These are phyloP conservation scores for Paraescarpia echinospica DNA, from an alignment of 1,140 invertebrate species.

Conservation along the genomic window DNA sequence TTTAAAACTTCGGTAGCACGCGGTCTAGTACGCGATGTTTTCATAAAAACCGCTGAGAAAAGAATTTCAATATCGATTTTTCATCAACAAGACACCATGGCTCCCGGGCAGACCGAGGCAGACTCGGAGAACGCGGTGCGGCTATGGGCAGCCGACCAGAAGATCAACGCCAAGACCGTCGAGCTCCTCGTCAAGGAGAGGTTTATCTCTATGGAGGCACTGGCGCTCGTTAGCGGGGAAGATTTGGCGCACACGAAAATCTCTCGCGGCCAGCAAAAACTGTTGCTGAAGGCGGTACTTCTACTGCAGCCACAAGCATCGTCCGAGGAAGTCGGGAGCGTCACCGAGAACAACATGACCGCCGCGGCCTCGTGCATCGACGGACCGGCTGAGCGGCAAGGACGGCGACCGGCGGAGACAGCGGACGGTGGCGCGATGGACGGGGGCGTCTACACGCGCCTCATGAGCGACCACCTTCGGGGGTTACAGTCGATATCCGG, in stretches of 20 bases:
- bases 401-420: not conserved
- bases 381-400: not conserved
- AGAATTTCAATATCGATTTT: too few species aligned
- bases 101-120: not conserved
- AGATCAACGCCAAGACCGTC: too few species aligned
- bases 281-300: not conserved
- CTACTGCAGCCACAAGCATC: not conserved
- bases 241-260: not conserved
- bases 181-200: not conserved
- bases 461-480: not conserved
- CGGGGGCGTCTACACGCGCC: too few species aligned
- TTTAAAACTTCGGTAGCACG: too few species aligned
- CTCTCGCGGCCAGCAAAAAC: constrained; percentile 3
- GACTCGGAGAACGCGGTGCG: not conserved
- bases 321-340: not conserved
- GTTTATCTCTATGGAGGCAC: not conserved
- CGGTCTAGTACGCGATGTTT: too few species aligned
- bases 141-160: not conserved
- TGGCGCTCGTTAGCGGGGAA: not conserved
- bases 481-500: not conserved
- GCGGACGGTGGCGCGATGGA: too few species aligned
- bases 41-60: too few species aligned
- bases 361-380: not conserved
- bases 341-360: not conserved
- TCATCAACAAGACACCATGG: too few species aligned